Conservation (phyloP, 2,797 vertebrate species). For the Poecilia wingei region DNA sequence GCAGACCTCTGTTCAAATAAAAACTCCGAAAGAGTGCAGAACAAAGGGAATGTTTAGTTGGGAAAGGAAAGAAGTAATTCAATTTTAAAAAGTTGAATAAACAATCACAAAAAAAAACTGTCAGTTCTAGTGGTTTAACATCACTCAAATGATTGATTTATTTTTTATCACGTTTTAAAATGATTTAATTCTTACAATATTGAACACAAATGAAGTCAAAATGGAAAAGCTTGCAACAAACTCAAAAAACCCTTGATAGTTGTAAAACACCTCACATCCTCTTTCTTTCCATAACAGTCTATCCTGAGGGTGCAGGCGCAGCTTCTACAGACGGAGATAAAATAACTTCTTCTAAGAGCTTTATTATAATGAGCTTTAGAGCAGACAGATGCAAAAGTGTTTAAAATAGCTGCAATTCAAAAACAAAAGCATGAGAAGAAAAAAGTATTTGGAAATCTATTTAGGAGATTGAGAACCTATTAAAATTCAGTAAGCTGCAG, state of each 20-base stretch:
- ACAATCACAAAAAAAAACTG: background rate
- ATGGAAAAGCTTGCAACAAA: background rate
- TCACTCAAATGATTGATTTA: background rate
- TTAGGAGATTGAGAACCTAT: conserved; percentile 47
- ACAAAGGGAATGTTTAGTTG: too few relatives aligned
- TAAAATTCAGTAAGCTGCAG: conserved; percentile 60
- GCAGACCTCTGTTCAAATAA: too few relatives aligned
- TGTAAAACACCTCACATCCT: background rate
- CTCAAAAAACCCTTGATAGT: too few relatives aligned
- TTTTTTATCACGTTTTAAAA: background rate
- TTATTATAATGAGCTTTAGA: conserved; percentile 20
- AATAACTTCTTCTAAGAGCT: conserved; percentile 29
- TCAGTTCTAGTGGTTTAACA: background rate
- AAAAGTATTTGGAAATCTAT: conserved; percentile 54
- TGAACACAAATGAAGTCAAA: background rate
- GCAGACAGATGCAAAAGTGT: conserved; percentile 15
- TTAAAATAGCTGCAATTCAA: conserved; percentile 34
- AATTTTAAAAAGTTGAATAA: background rate
- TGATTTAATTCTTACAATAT: background rate
- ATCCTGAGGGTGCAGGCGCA: background rate
- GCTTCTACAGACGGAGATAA: conserved; percentile 20
- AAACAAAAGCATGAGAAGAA: conserved; percentile 34
- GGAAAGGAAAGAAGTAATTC: too few relatives aligned
- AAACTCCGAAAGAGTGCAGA: too few relatives aligned
- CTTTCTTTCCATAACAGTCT: background rate